Conservation (phyloP, 2,888 invertebrate species). For the Drosophila glabriapex region DNA sequence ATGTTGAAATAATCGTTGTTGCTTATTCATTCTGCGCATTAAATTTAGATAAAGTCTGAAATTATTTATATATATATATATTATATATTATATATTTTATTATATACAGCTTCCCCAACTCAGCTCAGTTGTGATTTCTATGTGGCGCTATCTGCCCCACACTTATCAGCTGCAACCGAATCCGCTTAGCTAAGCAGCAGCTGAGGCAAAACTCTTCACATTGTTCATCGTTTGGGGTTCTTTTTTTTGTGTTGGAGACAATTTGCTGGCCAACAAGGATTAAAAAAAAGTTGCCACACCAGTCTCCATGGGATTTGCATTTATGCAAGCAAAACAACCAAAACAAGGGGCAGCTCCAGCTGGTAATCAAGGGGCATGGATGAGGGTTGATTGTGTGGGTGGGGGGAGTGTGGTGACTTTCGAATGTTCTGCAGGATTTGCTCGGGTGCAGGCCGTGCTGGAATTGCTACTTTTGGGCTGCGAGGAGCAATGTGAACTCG, state of each 20-base stretch:
- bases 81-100: too few relatives aligned
- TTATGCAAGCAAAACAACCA: constrained; percentile 53
- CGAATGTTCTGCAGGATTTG: constrained; percentile 8
- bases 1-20: neutral
- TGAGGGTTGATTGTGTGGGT: neutral
- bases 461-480: constrained; percentile 57
- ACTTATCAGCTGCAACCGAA: constrained; percentile 46
- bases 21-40: neutral
- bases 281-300: constrained; percentile 66
- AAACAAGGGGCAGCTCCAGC: constrained; percentile 3
- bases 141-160: neutral
- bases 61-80: neutral
- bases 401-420: constrained; percentile 2
- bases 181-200: constrained; percentile 46
- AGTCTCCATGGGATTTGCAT: constrained; percentile 62
- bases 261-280: constrained; percentile 74
- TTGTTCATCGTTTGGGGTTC: constrained; percentile 21
- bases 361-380: neutral
- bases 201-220: constrained; percentile 8
- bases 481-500: constrained; percentile 30
- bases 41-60: neutral
- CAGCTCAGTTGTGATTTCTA: neutral
- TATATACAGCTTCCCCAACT: too few relatives aligned
- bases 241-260: constrained; percentile 53
- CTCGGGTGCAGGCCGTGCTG: constrained; percentile 27